A percentile compares a stretch with the other conserved stretches of the same genome.
Evolutionary conservation across 2,797 vertebrate species (phyloP).

Genomic region (Lepus oiostolus): DNA sequence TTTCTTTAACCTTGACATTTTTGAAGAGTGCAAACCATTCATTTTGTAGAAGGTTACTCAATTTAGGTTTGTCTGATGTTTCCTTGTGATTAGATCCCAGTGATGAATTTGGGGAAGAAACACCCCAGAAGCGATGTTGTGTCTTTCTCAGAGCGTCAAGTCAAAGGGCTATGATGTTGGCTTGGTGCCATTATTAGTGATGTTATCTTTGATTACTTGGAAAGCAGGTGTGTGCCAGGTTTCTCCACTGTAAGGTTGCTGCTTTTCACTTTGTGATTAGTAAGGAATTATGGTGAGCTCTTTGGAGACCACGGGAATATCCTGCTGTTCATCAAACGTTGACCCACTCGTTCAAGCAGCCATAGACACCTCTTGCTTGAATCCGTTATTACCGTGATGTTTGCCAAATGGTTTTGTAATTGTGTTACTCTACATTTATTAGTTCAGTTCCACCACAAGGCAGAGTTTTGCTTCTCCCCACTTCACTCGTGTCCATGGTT

Average conservation of each 20-base stretch:
- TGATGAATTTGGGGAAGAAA: constrained; percentile 74
- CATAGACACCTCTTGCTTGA: not conserved
- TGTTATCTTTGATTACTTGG: constrained; percentile 45
- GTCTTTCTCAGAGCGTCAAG: not conserved
- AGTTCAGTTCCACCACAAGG: not conserved
- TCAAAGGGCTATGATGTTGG: not conserved
- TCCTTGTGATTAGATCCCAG: constrained; percentile 74
- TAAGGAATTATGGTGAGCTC: not conserved
- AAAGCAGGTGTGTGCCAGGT: not conserved
- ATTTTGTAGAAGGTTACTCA: constrained; percentile 75
- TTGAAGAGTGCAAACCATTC: constrained; percentile 74
- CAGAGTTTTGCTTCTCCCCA: not conserved
- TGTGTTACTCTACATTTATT: not conserved
- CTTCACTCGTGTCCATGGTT: not conserved
- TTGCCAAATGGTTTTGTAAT: constrained; percentile 44
- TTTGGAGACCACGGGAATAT: not conserved
- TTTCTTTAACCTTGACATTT: constrained; percentile 79
- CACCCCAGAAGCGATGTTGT: constrained; percentile 45
- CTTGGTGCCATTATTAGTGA: not conserved
- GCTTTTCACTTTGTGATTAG: constrained; percentile 29
- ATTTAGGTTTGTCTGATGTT: constrained; percentile 78
- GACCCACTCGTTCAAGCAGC: not conserved
- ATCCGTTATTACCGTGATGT: not conserved
- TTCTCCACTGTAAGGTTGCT: not conserved
- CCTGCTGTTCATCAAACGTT: not conserved